Evolutionary conservation across 2,113 vertebrate species (phyloP).

Genomic region (Zapornia atra): DNA sequence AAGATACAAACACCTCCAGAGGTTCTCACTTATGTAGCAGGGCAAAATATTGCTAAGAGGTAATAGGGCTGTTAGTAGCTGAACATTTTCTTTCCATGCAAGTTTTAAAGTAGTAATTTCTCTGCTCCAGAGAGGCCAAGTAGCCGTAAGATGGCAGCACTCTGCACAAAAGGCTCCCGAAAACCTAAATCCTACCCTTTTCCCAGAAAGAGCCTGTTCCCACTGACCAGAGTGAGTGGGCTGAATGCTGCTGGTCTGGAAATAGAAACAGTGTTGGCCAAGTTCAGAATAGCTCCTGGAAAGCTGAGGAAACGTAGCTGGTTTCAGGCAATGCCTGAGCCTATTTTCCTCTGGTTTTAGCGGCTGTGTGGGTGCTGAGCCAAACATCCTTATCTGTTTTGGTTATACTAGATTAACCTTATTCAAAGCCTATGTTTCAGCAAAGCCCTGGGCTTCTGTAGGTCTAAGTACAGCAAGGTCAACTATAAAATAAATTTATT

Average conservation of each 20-base stretch:
- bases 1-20: neutral
- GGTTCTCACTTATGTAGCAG: neutral
- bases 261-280: neutral
- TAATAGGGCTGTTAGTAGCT: neutral
- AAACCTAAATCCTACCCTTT: neutral
- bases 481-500: neutral
- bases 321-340: neutral
- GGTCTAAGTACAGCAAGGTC: neutral
- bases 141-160: slow-evolving; percentile 62
- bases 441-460: neutral
- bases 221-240: rapidly evolving
- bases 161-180: neutral
- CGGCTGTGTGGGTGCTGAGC: neutral
- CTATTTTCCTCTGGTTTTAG: neutral
- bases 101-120: neutral
- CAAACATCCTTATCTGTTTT: neutral
- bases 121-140: neutral
- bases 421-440: neutral
- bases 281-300: neutral
- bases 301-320: neutral
- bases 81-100: neutral
- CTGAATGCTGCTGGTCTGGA: rapidly evolving
- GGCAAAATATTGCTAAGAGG: neutral
- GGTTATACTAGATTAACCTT: neutral
- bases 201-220: neutral